Evolutionary conservation across 2,888 invertebrate species (phyloP), one percentile per base, ranked within the genome.

Genomic region (Flabesymbios commensalis): DNA sequence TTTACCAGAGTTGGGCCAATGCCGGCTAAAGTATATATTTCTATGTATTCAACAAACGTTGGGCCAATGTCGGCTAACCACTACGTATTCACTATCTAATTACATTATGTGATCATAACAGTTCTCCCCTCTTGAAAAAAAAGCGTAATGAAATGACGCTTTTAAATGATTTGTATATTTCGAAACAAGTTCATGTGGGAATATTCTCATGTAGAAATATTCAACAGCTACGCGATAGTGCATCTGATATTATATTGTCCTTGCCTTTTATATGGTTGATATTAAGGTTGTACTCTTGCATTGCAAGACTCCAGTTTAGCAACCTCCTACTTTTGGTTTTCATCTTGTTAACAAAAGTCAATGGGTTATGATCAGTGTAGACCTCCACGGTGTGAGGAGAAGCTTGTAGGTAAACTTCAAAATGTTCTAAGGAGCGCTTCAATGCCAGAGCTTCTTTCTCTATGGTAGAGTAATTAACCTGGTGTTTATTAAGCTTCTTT

Each of bases 381-480:
- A 49, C 49, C 7, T 10, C 19, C 10, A 49, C 28, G 5, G 49
- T 24, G 10, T 26, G 5, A 14, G 22, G 22, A 26, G 39, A 41
- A 17, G 31, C 7, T n/a, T n/a, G n/a, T 10, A 56, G 39, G 32
- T 59, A 59, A 4, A 59, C 56, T 14, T 59, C 56, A 42, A 57
- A 59, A 32, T 59, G 60, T 33, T 59, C 57, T 24, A 59, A n/a
- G 43, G 57, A 26, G 4, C 59, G 26, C 17, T 59, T 19, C 47
- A 59, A 24, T 19, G 45, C 33, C 59, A 59, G 47, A 32, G 33
- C 19, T 33, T 59, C 60, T 28, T 59, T 59, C 32, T 59, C 60
- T n/a, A 59, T 59, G 17, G 60, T 59, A n/a, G 60, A 59, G 29
- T 57, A 57, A n/a, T n/a, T n/a, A n/a, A n/a, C n/a, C n/a, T n/a